Evolutionary conservation across 2,113 vertebrate genomes (phyloP).

Genomic region (chimpanzee (Pan troglodytes)): DNA sequence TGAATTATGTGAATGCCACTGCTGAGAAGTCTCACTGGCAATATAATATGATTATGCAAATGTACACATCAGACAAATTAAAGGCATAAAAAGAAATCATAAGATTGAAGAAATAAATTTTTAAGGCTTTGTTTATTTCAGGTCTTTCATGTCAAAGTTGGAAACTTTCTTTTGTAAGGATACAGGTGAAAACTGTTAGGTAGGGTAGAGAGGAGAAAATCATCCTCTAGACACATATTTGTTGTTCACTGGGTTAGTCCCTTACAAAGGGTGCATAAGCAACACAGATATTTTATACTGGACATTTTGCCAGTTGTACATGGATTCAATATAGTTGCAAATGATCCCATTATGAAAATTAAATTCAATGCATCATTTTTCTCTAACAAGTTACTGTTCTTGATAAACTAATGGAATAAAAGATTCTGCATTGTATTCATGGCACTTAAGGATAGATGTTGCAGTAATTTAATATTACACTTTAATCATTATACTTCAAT

Average conservation of each 20-base stretch:
- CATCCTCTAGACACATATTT: neutral
- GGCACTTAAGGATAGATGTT: neutral
- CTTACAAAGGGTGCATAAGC: neutral
- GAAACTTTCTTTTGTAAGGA: neutral
- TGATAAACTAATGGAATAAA: slow-evolving; percentile 7
- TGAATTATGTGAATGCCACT: slow-evolving; percentile 46
- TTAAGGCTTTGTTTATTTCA: slow-evolving; percentile 15
- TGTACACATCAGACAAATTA: slow-evolving; percentile 28
- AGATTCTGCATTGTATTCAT: neutral
- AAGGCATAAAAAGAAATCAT: slow-evolving; percentile 17
- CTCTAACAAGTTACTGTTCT: neutral
- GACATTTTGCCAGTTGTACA: neutral
- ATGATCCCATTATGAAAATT: neutral
- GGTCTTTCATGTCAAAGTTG: neutral
- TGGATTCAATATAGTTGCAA: neutral
- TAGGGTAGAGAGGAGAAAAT: neutral
- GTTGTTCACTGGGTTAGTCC: neutral
- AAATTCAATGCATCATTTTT: neutral
- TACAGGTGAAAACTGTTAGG: neutral
- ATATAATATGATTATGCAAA: slow-evolving; percentile 43
- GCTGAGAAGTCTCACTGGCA: slow-evolving; percentile 40
- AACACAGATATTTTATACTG: neutral
- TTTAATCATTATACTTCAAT: neutral
- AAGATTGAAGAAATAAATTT: neutral
- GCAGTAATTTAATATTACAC: neutral